Conservation (phyloP, 2,113 vertebrate species). For the Anolis sagrei region DNA sequence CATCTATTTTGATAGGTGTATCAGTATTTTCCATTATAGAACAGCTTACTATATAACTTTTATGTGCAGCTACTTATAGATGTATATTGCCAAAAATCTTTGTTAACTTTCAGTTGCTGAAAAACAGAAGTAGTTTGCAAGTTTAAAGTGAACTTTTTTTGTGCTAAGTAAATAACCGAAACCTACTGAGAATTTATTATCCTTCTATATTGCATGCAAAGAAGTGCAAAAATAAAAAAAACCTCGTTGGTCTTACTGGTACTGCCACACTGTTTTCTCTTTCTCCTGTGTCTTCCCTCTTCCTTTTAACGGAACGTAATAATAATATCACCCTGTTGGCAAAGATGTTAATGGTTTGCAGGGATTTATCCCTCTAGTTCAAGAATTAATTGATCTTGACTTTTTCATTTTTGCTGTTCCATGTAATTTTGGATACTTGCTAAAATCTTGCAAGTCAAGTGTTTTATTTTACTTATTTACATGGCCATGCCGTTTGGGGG, state of each 20-base stretch:
- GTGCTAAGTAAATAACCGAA: no score
- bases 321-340: not conserved
- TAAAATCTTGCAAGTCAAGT: not conserved
- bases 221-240: no score
- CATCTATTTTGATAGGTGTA: not conserved
- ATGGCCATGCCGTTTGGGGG: not conserved
- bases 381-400: not conserved
- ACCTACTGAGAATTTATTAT: no score
- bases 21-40: constrained; percentile 24
- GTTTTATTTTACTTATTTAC: not conserved
- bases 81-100: no score
- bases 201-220: no score
- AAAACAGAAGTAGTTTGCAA: no score
- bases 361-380: not conserved
- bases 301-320: constrained; percentile 3
- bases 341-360: not conserved
- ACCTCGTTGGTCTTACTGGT: no score
- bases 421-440: not conserved
- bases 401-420: not conserved
- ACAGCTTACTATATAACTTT: constrained; percentile 14
- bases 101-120: no score
- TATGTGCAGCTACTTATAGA: not conserved
- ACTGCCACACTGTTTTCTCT: no score
- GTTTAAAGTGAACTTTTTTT: no score
- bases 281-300: no score